phyloP scores from a whole-genome alignment of 2,888 invertebrate species.

The Agrotis puta region DNA sequence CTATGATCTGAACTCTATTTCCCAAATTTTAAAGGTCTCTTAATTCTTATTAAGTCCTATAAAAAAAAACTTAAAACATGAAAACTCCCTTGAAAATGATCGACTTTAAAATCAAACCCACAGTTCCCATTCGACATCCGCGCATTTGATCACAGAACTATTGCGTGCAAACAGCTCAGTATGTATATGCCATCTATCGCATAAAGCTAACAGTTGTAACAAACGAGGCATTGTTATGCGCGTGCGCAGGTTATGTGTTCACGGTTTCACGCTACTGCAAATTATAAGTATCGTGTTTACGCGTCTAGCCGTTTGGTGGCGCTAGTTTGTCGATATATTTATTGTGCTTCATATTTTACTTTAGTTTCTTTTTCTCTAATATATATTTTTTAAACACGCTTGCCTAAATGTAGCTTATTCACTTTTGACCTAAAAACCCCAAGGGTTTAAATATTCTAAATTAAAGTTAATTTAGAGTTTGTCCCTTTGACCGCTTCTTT shows the following conservation, averaged over 20 bases:
- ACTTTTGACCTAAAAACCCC: too few species aligned
- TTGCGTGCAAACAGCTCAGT: neutral
- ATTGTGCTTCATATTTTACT: neutral
- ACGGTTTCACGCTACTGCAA: slow-evolving; percentile 48
- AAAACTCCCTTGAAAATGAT: neutral
- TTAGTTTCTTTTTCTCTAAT: neutral
- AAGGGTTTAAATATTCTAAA: neutral
- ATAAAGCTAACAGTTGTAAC: slow-evolving; percentile 58
- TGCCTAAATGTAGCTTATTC: too few species aligned
- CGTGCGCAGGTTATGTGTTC: slow-evolving; percentile 52
- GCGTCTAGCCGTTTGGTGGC: slow-evolving; percentile 71
- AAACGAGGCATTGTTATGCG: slow-evolving; percentile 62
- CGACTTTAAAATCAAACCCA: neutral
- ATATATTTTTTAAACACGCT: too few species aligned
- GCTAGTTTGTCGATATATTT: slow-evolving; percentile 56
- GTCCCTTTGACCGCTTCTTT: neutral
- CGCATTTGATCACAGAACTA: neutral
- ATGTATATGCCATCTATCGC: slow-evolving; percentile 69
- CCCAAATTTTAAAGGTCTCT: too few species aligned
- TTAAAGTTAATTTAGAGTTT: neutral
- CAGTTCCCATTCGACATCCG: neutral
- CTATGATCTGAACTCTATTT: too few species aligned
- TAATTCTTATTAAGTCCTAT: too few species aligned
- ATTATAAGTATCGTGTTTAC: slow-evolving; percentile 45
- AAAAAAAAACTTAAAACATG: too few species aligned